phyloP scores from a whole-genome alignment of 2,797 vertebrate genomes.

The Brachyrhaphis roseni region DNA sequence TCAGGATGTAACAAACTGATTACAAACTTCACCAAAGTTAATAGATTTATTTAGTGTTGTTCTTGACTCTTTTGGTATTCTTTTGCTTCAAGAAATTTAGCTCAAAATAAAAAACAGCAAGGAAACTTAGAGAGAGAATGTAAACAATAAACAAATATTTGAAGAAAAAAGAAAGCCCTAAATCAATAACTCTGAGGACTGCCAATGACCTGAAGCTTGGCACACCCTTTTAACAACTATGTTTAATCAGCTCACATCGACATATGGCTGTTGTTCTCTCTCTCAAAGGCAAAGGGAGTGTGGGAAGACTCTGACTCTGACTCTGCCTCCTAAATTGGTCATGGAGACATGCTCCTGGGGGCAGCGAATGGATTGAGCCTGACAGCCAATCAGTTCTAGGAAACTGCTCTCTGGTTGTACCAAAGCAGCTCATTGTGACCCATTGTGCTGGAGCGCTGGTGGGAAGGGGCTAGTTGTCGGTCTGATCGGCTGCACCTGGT shows the following conservation, averaged over 20 bases:
- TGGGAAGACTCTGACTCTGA: conserved; percentile 74
- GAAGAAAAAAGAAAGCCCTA: conserved; percentile 31
- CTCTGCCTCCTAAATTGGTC: conserved; percentile 74
- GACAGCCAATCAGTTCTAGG: conserved; percentile 73
- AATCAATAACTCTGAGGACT: conserved; percentile 58
- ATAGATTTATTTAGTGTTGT: background rate
- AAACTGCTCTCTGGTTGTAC: conserved; percentile 61
- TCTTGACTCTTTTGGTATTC: background rate
- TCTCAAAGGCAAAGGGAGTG: conserved; percentile 65
- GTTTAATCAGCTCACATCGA: conserved; percentile 68
- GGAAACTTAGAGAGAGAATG: conserved; percentile 12
- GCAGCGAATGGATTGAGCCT: conserved; percentile 71
- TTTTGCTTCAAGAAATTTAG: background rate
- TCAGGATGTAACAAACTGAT: conserved; percentile 3
- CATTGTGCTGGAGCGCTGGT: conserved; percentile 62
- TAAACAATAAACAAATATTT: conserved; percentile 7
- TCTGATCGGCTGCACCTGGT: conserved; percentile 63
- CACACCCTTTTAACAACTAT: conserved; percentile 60
- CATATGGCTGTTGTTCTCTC: conserved; percentile 43
- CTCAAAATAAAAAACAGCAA: conserved; percentile 10
- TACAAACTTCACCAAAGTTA: background rate
- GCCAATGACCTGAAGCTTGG: conserved; percentile 50
- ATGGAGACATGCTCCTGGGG: conserved; percentile 69
- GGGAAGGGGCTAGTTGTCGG: conserved; percentile 63
- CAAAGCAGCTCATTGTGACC: conserved; percentile 66